A percentile compares a stretch with the other conserved stretches of the same genome.
phyloP scores from a whole-genome alignment of 2,113 vertebrate genomes.

The Asarcornis scutulata region DNA sequence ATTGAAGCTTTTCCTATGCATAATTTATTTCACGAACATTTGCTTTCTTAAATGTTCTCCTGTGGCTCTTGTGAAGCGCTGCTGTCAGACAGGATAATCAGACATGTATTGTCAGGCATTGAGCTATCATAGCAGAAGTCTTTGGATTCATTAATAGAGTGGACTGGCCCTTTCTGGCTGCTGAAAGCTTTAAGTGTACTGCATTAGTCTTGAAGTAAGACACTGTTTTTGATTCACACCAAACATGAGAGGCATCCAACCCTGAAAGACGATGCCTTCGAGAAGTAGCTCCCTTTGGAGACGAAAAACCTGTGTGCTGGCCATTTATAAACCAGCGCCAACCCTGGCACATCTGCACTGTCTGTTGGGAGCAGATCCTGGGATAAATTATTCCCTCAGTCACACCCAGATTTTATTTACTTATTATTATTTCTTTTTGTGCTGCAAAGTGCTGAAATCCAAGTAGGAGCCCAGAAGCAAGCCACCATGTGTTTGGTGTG shows the following conservation, averaged over 20 bases:
- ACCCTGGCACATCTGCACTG: background rate
- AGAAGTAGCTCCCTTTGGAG: background rate
- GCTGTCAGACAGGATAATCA: background rate
- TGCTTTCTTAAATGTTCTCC: background rate
- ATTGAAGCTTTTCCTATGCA: background rate
- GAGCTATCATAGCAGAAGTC: background rate
- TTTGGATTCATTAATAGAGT: background rate
- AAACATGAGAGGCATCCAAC: accelerated
- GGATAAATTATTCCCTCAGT: background rate
- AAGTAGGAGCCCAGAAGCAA: background rate
- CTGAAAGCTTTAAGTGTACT: background rate
- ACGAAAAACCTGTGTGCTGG: background rate
- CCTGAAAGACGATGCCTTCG: background rate
- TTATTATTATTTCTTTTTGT: background rate
- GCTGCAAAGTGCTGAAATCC: background rate
- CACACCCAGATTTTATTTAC: background rate
- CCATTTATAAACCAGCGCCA: background rate
- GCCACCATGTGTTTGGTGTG: background rate
- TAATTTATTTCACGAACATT: background rate
- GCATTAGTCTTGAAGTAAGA: background rate
- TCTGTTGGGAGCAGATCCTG: background rate
- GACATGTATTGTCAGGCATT: background rate
- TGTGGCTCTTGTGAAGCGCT: background rate
- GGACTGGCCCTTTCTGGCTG: background rate
- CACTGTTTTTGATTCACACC: accelerated